Evolutionary conservation across 2,797 vertebrate genomes (phyloP).

Genomic region (Ceryle rudis): DNA sequence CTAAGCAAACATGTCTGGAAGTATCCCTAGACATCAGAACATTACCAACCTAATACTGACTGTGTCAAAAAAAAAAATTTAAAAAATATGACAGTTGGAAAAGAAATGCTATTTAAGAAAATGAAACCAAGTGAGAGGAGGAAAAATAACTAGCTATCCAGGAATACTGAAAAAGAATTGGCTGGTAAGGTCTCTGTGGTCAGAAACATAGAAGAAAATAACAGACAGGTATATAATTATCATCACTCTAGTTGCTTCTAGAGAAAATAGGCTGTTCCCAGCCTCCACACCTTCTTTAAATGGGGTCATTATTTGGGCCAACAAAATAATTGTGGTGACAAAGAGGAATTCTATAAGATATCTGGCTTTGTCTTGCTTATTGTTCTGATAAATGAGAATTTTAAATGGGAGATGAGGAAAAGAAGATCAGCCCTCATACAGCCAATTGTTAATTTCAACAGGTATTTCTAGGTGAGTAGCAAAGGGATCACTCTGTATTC

Average conservation of each 20-base stretch:
- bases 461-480: background rate
- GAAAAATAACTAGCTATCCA: background rate
- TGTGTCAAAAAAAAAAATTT: background rate
- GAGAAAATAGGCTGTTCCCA: slow-evolving; percentile 26
- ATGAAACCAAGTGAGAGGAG: background rate
- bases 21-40: background rate
- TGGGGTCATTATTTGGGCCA: background rate
- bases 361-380: background rate
- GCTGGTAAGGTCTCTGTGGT: background rate
- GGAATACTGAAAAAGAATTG: background rate
- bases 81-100: background rate
- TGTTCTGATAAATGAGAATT: background rate
- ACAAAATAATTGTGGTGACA: background rate
- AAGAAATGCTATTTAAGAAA: slow-evolving; percentile 15
- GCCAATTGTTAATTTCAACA: background rate
- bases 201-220: slow-evolving; percentile 18
- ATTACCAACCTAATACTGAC: background rate
- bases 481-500: background rate
- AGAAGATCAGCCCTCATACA: background rate
- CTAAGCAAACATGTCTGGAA: background rate
- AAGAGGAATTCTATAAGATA: background rate
- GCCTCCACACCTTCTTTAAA: background rate
- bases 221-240: slow-evolving; percentile 7
- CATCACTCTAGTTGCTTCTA: background rate
- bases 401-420: background rate